Conservation (phyloP, 1,140 invertebrate genomes). For the Bilobella aurantiaca region DNA sequence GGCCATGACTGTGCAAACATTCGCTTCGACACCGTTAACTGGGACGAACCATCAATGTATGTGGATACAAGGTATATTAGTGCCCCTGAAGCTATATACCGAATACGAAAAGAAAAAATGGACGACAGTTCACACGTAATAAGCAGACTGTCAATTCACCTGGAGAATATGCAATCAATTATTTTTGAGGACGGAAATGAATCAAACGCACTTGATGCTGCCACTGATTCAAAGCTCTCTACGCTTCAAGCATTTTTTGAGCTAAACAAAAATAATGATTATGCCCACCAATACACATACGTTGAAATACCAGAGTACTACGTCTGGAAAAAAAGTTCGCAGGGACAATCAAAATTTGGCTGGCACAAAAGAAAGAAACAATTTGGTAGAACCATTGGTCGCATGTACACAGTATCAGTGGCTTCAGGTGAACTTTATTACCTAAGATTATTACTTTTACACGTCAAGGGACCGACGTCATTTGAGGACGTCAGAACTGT, state of each 20-base stretch:
- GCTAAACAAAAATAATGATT: slow-evolving; percentile 17
- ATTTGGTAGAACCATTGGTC: background rate
- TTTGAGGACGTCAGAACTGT: slow-evolving; percentile 27
- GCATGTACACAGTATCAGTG: slow-evolving; percentile 5
- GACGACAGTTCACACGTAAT: slow-evolving; percentile 34
- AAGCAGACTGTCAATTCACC: slow-evolving; percentile 42
- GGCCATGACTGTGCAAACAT: slow-evolving; percentile 11
- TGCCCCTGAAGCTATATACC: slow-evolving; percentile 35
- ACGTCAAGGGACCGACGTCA: slow-evolving; percentile 36
- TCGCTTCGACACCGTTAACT: slow-evolving; percentile 31
- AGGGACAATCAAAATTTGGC: slow-evolving; percentile 14
- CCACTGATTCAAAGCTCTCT: background rate
- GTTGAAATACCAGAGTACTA: slow-evolving; percentile 34
- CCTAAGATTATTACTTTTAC: slow-evolving; percentile 36
- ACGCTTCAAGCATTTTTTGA: slow-evolving; percentile 34
- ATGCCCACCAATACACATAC: slow-evolving; percentile 32
- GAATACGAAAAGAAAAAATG: slow-evolving; percentile 31
- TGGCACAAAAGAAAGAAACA: background rate
- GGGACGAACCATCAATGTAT: background rate
- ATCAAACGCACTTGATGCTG: background rate
- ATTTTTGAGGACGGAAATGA: slow-evolving; percentile 27
- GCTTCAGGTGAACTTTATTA: slow-evolving; percentile 23
- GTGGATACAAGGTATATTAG: slow-evolving; percentile 32
- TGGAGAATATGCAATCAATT: slow-evolving; percentile 42
- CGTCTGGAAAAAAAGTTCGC: too few relatives aligned